phyloP scores from a whole-genome alignment of 2,113 vertebrate genomes.

The Lepisosteus osseus region DNA sequence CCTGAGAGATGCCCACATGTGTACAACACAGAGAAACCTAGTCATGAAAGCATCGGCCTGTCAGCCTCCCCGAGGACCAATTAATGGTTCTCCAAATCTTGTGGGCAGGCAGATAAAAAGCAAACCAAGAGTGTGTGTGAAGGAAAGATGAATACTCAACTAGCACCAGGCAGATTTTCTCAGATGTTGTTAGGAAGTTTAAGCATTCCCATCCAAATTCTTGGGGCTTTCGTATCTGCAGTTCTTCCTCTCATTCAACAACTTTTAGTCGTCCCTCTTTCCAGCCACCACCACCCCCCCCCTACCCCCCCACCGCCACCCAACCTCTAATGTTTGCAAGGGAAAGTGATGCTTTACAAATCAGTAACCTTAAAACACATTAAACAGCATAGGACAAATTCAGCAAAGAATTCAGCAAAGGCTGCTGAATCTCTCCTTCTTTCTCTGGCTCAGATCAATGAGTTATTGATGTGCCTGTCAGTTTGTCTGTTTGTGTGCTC shows the following conservation, averaged over 20 bases:
- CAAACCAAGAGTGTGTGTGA: constrained; percentile 55
- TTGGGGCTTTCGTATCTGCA: constrained; percentile 59
- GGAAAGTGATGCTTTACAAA: constrained; percentile 45
- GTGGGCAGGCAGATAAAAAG: constrained; percentile 90
- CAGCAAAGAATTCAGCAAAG: too few relatives aligned
- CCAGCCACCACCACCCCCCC: constrained; percentile 19
- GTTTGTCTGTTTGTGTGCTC: constrained; percentile 24
- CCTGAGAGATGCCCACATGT: constrained; percentile 81
- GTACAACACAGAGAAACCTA: constrained; percentile 79
- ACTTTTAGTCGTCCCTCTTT: constrained; percentile 42
- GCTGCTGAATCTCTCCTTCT: not conserved
- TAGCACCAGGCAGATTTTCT: constrained; percentile 63
- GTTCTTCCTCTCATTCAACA: constrained; percentile 54
- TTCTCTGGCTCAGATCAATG: constrained; percentile 60
- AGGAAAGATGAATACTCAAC: constrained; percentile 73
- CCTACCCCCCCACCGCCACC: constrained; percentile 37
- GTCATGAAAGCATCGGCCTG: constrained; percentile 81
- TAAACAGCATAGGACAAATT: constrained; percentile 53
- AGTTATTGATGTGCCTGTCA: constrained; percentile 57
- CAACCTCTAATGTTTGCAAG: constrained; percentile 51
- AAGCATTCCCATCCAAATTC: constrained; percentile 81
- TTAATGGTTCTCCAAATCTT: constrained; percentile 88
- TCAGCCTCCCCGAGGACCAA: constrained; percentile 90
- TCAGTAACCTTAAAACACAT: constrained; percentile 54
- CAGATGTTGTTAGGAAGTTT: constrained; percentile 80